Evolutionary conservation across 2,888 invertebrate species (phyloP), one percentile per base, ranked within the genome.

Genomic region (Phymatocera aterrima): DNA sequence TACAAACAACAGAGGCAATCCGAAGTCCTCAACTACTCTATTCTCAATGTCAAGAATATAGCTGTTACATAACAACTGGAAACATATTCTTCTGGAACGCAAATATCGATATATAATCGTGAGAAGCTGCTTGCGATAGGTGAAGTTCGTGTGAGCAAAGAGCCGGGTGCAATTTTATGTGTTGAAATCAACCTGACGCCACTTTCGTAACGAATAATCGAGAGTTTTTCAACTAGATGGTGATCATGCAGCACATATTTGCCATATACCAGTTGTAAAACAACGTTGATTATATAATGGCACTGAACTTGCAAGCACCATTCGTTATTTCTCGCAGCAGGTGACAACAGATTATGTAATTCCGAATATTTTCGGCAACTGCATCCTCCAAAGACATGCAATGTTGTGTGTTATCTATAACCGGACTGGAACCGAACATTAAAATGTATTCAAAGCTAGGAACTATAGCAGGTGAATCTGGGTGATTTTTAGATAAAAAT

Each of bases 11-110:
- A 37, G 15, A 37, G 18, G 64, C 18, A 21, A 12, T 40, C 1
- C 18, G 10, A 21, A 64, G 64, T 64, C 37, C 12, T 21, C 21
- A 8, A 18, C 1, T 37, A 37, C 34, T 34, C 21, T 18, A 37
- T 37, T 37, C 64, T 37, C 64, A 64, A 64, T 64, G 40, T 34
- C 64, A 64, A 64, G 8, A 64, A 40, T 3, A 37, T 40, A 34
- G 12, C 57, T n/a, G 64, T 21, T 64, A 64, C 5, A 21, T 18
- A 64, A 64, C 24, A 40, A 37, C 64, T 21, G 21, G 64, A 40
- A 64, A 40, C 34, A 18, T 37, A 34, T 64, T 64, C n/a, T 37
- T 61, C 18, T 10, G 8, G 21, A 37, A 37, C 37, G 21, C 64
- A 64, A 34, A 34, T 37, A 37, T n/a, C 37, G 10, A 1, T 28